Base-by-base conservation (phyloP, 2,797 vertebrate species). In the Sorex maritimensis region DNA sequence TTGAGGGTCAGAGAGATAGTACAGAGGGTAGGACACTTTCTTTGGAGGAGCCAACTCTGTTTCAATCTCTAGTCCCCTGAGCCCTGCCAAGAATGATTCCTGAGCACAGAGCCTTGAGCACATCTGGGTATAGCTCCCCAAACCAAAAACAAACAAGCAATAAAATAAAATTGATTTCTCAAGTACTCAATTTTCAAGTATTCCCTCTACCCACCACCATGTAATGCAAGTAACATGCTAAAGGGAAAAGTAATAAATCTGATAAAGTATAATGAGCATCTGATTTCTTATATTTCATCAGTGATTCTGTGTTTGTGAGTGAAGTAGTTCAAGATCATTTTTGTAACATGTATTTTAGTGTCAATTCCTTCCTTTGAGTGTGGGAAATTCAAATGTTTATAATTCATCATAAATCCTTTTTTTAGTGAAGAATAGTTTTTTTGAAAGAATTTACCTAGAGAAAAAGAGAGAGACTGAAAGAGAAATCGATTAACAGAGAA, bases 341-440 rank as follows among this genome's bases (percentile, higher is more conserved):
- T 61, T 44, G 28, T 68, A 55, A 68, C 1, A 7, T 21, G 19
- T 79, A 61, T 84, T 82, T 34, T 90, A 68, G 8, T 44, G 77
- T 63, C 5, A 85, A 82, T 91, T 77, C 81, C 38, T 21, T 81
- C 52, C 26, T 28, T 81, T 93, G 92, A 81, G 13, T 15, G 26
- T 44, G 11, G 73, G 21, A 19, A 75, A 77, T 94, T 49, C 55
- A 69, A 77, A 58, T 38, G 21, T 30, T 92, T 92, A 86, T 58
- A 13, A 46, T 75, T 90, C 90, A 14, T 12, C 46, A n/a, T 63
- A 72, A 86, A 91, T 81, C 55, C 2, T 58, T 19, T 58, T 17
- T 58, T 17, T 17, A 58, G 55, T 58, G 6, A 19, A 58, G 5
- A 17, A 21, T 58, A 58, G 55, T 17, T 17, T 58, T 21, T 21